Percentiles rank a stretch among this genome's conserved stretches.
These are phyloP conservation scores for Calameuta filiformis DNA, from an alignment of 2,888 invertebrate genomes.

Conservation along the genomic window DNA sequence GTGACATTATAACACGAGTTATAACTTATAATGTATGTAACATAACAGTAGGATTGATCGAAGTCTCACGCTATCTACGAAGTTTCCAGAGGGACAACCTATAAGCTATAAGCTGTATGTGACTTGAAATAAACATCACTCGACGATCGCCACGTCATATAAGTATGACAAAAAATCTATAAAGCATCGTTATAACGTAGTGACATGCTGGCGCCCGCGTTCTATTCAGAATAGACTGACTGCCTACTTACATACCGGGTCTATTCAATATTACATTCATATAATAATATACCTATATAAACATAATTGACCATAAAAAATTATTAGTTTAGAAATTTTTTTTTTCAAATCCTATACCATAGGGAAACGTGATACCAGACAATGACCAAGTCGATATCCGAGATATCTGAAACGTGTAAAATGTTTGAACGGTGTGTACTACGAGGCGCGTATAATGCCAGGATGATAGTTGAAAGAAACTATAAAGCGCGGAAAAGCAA, in stretches of 20 bases:
- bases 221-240: conserved; percentile 16
- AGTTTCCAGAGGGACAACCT: conserved; percentile 28
- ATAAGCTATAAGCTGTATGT: conserved; percentile 28
- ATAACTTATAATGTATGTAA: neutral
- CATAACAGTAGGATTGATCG: neutral
- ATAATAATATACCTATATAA: neutral
- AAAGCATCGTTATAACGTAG: conserved; percentile 52
- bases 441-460: neutral
- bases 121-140: conserved; percentile 60
- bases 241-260: neutral
- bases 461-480: conserved; percentile 11
- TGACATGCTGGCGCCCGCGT: conserved; percentile 55
- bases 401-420: neutral
- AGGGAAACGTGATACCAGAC: neutral
- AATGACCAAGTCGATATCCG: neutral
- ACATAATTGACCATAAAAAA: neutral
- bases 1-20: neutral
- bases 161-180: conserved; percentile 57
- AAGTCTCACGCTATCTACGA: neutral
- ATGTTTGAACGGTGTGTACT: neutral
- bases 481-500: conserved; percentile 13
- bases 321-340: neutral
- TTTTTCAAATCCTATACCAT: neutral
- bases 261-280: neutral
- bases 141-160: conserved; percentile 61